Evolutionary conservation across 2,797 vertebrate species (phyloP).

Genomic region (Hybognathus amarus): DNA sequence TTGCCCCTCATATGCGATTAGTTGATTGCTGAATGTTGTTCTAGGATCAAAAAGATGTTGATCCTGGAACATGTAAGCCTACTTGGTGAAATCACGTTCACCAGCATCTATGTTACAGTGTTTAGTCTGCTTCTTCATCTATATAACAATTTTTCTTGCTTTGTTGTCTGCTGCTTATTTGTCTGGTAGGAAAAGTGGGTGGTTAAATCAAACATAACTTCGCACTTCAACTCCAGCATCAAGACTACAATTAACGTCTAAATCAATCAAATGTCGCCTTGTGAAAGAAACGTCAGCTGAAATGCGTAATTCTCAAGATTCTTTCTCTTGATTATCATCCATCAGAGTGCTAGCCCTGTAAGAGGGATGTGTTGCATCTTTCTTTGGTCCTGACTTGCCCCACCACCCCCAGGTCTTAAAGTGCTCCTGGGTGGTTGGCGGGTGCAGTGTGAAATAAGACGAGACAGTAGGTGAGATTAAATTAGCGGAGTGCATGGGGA

Average conservation of each 20-base stretch:
- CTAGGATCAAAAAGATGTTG: not conserved
- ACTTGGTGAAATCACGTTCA: no score
- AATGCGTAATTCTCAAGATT: constrained; percentile 41
- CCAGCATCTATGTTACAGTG: not conserved
- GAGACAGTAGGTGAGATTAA: constrained; percentile 83
- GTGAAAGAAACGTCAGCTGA: constrained; percentile 41
- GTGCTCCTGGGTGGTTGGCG: constrained; percentile 61
- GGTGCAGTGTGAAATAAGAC: constrained; percentile 77
- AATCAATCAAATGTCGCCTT: constrained; percentile 54
- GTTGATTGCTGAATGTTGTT: not conserved
- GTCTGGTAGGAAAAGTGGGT: constrained; percentile 27
- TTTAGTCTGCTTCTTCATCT: not conserved
- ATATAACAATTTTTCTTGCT: no score
- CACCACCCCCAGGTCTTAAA: constrained; percentile 52
- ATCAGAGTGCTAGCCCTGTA: constrained; percentile 19
- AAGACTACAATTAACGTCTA: constrained; percentile 40
- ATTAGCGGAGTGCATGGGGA: constrained; percentile 80
- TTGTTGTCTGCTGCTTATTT: not conserved
- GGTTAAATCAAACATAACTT: constrained; percentile 33
- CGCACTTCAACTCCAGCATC: constrained; percentile 28
- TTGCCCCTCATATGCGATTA: not conserved
- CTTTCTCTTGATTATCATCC: constrained; percentile 20
- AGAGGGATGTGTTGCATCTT: constrained; percentile 54
- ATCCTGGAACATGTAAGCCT: not conserved
- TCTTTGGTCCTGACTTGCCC: constrained; percentile 44